A percentile compares a stretch with the other conserved stretches of the same genome.
phyloP scores from a whole-genome alignment of 2,113 vertebrate species.

The Sinocyclocheilus rhinocerous region DNA sequence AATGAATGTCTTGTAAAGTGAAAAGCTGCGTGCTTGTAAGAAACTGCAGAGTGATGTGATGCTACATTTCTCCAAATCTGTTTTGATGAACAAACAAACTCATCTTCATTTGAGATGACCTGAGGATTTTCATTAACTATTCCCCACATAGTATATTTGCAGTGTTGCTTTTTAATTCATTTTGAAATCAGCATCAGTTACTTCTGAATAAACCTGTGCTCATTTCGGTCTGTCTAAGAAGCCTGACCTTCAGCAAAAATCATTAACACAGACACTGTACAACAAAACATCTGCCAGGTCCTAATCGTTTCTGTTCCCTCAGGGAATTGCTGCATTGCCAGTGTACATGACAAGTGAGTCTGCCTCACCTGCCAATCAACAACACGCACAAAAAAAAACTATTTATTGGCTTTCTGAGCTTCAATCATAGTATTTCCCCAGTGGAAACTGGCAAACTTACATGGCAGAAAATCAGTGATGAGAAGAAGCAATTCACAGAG shows the following conservation, averaged over 20 bases:
- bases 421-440: constrained; percentile 13
- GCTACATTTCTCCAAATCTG: too few relatives aligned
- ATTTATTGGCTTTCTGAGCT: neutral
- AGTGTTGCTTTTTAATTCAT: too few relatives aligned
- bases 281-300: neutral
- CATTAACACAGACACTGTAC: neutral
- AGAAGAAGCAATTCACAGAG: neutral
- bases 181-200: too few relatives aligned
- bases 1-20: too few relatives aligned
- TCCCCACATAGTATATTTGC: too few relatives aligned
- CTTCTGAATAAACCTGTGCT: too few relatives aligned
- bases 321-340: neutral
- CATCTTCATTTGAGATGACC: too few relatives aligned
- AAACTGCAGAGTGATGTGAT: too few relatives aligned
- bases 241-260: neutral
- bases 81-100: too few relatives aligned
- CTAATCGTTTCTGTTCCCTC: neutral
- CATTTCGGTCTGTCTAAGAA: too few relatives aligned
- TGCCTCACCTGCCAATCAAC: constrained; percentile 3
- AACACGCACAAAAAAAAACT: neutral
- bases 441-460: neutral
- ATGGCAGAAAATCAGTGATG: constrained; percentile 1
- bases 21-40: too few relatives aligned
- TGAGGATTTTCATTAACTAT: too few relatives aligned
- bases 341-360: neutral